Evolutionary conservation across 2,113 vertebrate genomes (phyloP).

Genomic region (Hassar affinis): DNA sequence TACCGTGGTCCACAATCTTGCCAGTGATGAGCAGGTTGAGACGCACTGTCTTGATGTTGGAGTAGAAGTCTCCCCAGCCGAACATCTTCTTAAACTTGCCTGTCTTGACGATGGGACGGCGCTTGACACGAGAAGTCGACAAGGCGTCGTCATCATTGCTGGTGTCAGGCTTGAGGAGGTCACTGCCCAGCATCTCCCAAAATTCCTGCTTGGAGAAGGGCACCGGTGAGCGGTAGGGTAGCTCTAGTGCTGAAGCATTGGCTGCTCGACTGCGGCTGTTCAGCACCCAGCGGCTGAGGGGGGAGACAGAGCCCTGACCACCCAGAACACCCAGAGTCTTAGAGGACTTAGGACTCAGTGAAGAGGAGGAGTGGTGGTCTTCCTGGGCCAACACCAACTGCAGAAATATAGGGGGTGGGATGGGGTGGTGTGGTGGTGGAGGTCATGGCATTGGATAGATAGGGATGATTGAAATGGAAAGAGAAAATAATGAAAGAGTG

Average conservation of each 20-base stretch:
- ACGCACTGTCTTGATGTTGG: constrained; percentile 98
- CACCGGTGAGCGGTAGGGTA: constrained; percentile 76
- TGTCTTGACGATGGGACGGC: constrained; percentile 76
- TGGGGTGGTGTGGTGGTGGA: constrained; percentile 5
- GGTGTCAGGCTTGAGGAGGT: constrained; percentile 65
- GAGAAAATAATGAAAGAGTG: constrained; percentile 8
- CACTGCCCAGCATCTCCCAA: constrained; percentile 80
- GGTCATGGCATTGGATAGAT: neutral
- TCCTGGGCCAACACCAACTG: constrained; percentile 76
- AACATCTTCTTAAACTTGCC: constrained; percentile 93
- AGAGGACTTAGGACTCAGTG: constrained; percentile 57
- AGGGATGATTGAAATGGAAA: constrained; percentile 25
- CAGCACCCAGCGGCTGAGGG: constrained; percentile 78
- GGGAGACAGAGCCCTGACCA: constrained; percentile 69
- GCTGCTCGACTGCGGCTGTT: constrained; percentile 72
- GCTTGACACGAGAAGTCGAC: constrained; percentile 71
- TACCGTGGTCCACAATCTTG: constrained; percentile 97
- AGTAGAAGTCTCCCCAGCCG: constrained; percentile 98
- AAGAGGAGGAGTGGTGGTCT: constrained; percentile 58
- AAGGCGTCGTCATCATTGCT: constrained; percentile 63
- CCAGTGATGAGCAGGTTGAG: constrained; percentile 95
- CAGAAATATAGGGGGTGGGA: constrained; percentile 24
- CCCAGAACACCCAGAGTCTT: constrained; percentile 72
- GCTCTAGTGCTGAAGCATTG: constrained; percentile 77
- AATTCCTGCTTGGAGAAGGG: constrained; percentile 80